Evolutionary conservation across 2,888 invertebrate genomes (phyloP).

Genomic region (Eilema griseolum): DNA sequence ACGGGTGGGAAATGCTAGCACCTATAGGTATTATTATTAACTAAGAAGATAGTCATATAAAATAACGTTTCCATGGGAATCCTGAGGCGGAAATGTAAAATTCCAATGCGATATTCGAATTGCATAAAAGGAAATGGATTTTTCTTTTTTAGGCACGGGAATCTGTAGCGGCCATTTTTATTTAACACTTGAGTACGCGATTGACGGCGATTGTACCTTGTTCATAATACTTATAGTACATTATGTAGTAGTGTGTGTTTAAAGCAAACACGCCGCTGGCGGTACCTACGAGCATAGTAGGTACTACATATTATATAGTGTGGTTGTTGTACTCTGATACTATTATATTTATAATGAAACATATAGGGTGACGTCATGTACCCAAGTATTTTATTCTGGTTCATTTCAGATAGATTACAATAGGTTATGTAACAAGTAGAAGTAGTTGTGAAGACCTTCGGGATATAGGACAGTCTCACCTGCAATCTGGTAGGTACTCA

Average conservation of each 20-base stretch:
- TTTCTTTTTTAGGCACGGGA: too few species aligned
- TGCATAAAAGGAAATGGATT: too few species aligned
- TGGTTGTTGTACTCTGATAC: constrained; percentile 37
- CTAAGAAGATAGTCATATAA: too few species aligned
- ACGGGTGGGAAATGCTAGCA: too few species aligned
- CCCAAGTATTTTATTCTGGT: background rate
- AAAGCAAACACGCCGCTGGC: constrained; percentile 61
- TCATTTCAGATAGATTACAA: background rate
- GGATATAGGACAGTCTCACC: too few species aligned
- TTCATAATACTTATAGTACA: constrained; percentile 49
- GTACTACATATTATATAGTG: constrained; percentile 30
- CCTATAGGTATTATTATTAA: too few species aligned
- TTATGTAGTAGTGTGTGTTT: constrained; percentile 55
- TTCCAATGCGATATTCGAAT: too few species aligned
- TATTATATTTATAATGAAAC: constrained; percentile 23
- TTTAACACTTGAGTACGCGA: constrained; percentile 13
- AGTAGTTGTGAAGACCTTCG: too few species aligned
- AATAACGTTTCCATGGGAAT: too few species aligned
- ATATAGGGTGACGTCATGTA: constrained; percentile 18
- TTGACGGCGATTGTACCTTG: constrained; percentile 46
- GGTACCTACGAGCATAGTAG: constrained; percentile 16
- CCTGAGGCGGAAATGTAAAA: too few species aligned
- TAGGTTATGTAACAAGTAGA: background rate
- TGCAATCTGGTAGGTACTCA: too few species aligned
- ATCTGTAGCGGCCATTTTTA: background rate